A percentile compares a stretch with the other conserved stretches of the same genome.
These are phyloP conservation scores for Drosophila mettleri DNA, from an alignment of 2,888 invertebrate species.

Conservation along the genomic window DNA sequence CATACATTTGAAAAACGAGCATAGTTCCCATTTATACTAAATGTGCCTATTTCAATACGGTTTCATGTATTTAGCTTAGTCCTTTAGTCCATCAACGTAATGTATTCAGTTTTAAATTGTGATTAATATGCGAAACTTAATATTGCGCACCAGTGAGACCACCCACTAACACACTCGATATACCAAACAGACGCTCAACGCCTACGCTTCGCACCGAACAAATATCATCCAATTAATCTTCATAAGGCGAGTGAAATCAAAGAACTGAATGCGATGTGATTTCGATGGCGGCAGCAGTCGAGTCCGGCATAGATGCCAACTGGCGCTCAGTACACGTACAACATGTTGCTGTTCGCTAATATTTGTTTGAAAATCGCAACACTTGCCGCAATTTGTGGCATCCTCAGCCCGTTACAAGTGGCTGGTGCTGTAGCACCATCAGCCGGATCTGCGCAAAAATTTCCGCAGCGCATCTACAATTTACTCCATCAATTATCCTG, in stretches of 20 bases:
- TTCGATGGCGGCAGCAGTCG: slow-evolving; percentile 42
- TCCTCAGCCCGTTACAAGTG: slow-evolving; percentile 15
- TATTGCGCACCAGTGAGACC: slow-evolving; percentile 52
- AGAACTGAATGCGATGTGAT: slow-evolving; percentile 66
- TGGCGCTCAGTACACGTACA: slow-evolving; percentile 43
- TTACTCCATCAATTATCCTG: slow-evolving; percentile 65
- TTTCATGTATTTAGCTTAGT: not conserved
- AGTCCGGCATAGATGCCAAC: slow-evolving; percentile 50
- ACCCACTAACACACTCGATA: slow-evolving; percentile 43
- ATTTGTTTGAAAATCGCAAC: slow-evolving; percentile 52
- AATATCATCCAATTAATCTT: slow-evolving; percentile 78
- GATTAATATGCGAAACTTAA: slow-evolving; percentile 73
- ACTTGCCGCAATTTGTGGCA: slow-evolving; percentile 41
- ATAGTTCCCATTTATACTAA: not conserved
- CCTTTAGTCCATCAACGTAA: slow-evolving; percentile 58
- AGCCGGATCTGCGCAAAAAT: slow-evolving; percentile 35
- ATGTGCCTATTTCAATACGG: not conserved
- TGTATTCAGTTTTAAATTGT: slow-evolving; percentile 73
- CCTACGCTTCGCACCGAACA: slow-evolving; percentile 43
- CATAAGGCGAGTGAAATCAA: slow-evolving; percentile 73
- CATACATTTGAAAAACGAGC: not conserved
- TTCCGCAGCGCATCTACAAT: slow-evolving; percentile 61
- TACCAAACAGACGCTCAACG: slow-evolving; percentile 16
- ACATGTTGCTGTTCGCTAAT: slow-evolving; percentile 67
- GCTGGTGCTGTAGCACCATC: slow-evolving; percentile 5